Evolutionary conservation across 2,797 vertebrate species (phyloP), one percentile per base, ranked within the genome.

Genomic region (Protosalanx chinensis): DNA sequence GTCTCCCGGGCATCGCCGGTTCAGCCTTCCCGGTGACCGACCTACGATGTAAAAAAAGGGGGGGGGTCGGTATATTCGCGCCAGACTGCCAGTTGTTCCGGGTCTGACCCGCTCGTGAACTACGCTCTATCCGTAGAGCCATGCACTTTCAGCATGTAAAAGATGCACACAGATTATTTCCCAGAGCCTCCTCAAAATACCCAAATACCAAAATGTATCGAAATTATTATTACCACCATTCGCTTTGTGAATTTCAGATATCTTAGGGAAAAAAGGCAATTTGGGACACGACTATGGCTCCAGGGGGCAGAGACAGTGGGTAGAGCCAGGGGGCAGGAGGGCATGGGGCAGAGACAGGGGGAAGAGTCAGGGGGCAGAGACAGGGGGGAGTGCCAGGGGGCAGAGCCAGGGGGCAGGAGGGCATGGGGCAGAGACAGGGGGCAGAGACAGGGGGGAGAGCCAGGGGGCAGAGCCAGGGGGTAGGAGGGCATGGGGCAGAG

Each of bases 1-100:
- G 90, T 46, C 97, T 90, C 16, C 97, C 97, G 0, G 97, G 97
- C 96, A 98, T 98, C 6, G 97, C 95, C 0, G 97, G 96, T 82
- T 98, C 97, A 0, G 96, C 97, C 82, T 98, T 98, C 29, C 97
- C 97, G 0, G 95, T 96, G 67, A 98, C 90, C 0, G 95, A 96
- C 97, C 97, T 98, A 75, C 8, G 62, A 2, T 20, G 51, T 35
- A 78, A 1, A 33, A 7, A 57, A 62, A 27, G 65, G 3, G 5
- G 33, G 74, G 23, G 5, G n/a, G n/a, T 61, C 29, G 63, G 46
- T 27, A 65, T 32, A 6, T 18, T 32, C 29, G 32, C 18, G 29
- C 49, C 49, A 35, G 30, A 18, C 29, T 56, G 66, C 33, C 29
- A 68, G 66, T 68, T 68, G 29, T n/a, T 29, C 51, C 66, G 56